A percentile compares a stretch with the other conserved stretches of the same genome.
These are phyloP conservation scores for Percopsis transmontana DNA, from an alignment of 2,113 vertebrate genomes.

Conservation along the genomic window DNA sequence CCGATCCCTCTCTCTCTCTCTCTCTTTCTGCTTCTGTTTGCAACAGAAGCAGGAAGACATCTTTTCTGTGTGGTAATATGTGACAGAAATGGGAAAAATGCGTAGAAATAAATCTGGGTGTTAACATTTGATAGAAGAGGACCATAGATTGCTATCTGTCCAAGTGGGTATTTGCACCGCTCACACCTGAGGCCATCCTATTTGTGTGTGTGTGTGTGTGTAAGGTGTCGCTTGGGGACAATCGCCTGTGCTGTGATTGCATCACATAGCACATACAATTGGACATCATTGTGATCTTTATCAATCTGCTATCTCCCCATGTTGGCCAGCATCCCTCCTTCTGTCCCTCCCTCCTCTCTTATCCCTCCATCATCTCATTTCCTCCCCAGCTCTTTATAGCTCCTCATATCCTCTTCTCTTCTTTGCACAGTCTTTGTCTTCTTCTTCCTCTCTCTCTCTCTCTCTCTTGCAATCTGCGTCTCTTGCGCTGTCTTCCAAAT, in stretches of 20 bases:
- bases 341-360: background rate
- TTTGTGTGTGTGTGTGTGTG: slow-evolving; percentile 19
- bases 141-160: slow-evolving; percentile 53
- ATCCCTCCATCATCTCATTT: slow-evolving; percentile 20
- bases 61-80: background rate
- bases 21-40: background rate
- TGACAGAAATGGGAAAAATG: slow-evolving; percentile 12
- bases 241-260: slow-evolving; percentile 61
- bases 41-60: background rate
- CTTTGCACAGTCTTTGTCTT: background rate
- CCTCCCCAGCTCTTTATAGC: background rate
- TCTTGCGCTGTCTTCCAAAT: background rate
- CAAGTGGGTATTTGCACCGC: slow-evolving; percentile 55
- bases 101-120: slow-evolving; percentile 4
- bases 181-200: slow-evolving; percentile 59
- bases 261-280: slow-evolving; percentile 59
- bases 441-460: background rate
- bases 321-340: background rate
- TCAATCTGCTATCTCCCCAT: slow-evolving; percentile 55
- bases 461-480: background rate
- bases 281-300: slow-evolving; percentile 74
- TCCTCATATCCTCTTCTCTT: slow-evolving; percentile 10
- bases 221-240: slow-evolving; percentile 11
- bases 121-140: slow-evolving; percentile 31
- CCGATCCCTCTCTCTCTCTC: background rate